Base-by-base conservation (phyloP, 2,797 vertebrate species). In the Luscinia megarhynchos region DNA sequence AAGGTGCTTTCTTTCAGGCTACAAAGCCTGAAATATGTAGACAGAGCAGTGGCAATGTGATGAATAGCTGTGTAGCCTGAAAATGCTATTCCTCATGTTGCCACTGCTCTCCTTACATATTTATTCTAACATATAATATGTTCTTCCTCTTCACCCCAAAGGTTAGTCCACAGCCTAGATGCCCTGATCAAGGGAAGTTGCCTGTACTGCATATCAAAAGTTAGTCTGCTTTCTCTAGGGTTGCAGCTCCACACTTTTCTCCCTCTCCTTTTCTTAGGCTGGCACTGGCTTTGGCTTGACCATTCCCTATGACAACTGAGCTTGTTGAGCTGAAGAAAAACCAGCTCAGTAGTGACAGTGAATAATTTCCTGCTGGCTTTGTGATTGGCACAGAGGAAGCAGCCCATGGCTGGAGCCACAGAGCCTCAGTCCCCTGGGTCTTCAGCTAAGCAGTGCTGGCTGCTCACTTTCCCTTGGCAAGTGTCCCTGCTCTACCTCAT, bases 381-480 rank as follows among this genome's bases (percentile, higher is more conserved):
- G 30, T 55, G 46, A 34, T 46, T 1, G 0, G 40, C 21, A 24
- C 13, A 64, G 67, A 76, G 14, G 26, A 72, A 18, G 29, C 32
- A 83, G 59, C 21, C 66, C 3, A 0, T 12, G 14, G 11, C 10
- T 80, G 20, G 11, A 29, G 17, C 30, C 22, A 21, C 36, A 22
- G 50, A 82, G 4, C 46, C 87, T 81, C 48, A 58, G 38, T 50
- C 34, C 12, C 34, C 59, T 50, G 23, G 26, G 30, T 12, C 46
- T 85, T 77, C 20, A 32, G 10, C 6, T 43, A 19, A 27, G 30
- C 24, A 58, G 30, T 0, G 0, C 14, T 79, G 83, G 29, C 24
- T 76, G 41, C 40, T 86, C 5, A 9, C 11, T 30, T 86, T 50
- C 15, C 29, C 20, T 63, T 9, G 3, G 20, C 24, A 63, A 27